Percentiles rank a stretch among this genome's conserved stretches.
Evolutionary conservation across 2,797 vertebrate species (phyloP).

Genomic region (Poeciliopsis turneri): DNA sequence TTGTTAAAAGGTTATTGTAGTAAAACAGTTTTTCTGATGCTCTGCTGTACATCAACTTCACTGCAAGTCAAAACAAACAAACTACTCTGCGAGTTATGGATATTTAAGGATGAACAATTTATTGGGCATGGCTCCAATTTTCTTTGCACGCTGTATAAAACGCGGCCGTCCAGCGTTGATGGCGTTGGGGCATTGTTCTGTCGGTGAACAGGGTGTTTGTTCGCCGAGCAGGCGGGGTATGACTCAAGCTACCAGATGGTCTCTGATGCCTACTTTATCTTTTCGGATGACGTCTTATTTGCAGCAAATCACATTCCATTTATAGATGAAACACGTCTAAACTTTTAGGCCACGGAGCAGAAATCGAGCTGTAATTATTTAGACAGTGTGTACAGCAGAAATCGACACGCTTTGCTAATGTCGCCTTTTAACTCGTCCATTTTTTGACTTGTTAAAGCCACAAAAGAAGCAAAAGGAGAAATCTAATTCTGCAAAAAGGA

Average conservation of each 20-base stretch:
- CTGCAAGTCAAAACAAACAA: background rate
- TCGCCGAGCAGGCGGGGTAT: conserved; percentile 48
- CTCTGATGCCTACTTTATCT: conserved; percentile 61
- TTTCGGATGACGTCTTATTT: conserved; percentile 52
- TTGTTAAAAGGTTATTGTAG: background rate
- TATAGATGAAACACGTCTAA: conserved; percentile 31
- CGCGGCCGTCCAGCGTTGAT: conserved; percentile 25
- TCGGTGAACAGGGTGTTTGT: conserved; percentile 42
- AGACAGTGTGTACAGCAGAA: conserved; percentile 8
- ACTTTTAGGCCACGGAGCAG: conserved; percentile 15
- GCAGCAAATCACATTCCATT: conserved; percentile 42
- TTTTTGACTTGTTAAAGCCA: background rate
- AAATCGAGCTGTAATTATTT: conserved; percentile 23
- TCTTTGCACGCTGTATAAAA: background rate
- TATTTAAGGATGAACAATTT: background rate
- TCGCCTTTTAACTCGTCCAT: background rate
- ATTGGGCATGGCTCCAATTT: background rate
- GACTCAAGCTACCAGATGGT: conserved; percentile 70
- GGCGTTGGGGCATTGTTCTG: conserved; percentile 47
- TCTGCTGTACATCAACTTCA: background rate
- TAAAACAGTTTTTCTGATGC: background rate
- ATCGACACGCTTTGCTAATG: background rate
- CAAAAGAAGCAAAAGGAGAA: background rate
- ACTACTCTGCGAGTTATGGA: background rate
- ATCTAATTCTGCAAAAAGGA: background rate